Base-by-base conservation (phyloP, 2,888 invertebrate species). In the Dynastes maya region DNA sequence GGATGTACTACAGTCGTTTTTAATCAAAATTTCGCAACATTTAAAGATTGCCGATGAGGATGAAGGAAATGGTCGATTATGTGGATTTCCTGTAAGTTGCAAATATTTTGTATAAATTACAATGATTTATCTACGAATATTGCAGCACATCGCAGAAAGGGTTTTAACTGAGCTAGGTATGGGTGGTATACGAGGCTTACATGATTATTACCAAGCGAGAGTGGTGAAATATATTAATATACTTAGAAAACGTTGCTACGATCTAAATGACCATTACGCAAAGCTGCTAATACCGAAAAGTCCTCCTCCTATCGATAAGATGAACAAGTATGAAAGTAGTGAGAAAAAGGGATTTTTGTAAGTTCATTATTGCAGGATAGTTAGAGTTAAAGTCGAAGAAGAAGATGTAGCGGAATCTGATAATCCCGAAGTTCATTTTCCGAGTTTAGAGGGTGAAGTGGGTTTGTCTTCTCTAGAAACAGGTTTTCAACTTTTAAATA, bases 141-240 rank as follows among this genome's bases (percentile, higher is more conserved):
- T 84, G n/a, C 81, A 93, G 93, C 91, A 92, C 86, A 89, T 90
- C 27, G 86, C 92, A 83, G 92, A 93, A 83, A 89, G 91, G 84
- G 91, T 92, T 22, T 89, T 93, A 64, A 88, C 90, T 68, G 92
- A 93, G 86, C 89, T 91, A 83, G 92, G 92, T 1, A 84, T 93
- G 49, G 93, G 92, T 51, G 92, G 92, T 29, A 88, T 92, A 5
- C 87, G 88, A 65, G 90, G 89, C 2, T 84, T 93, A 22, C 90
- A 92, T 81, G 90, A 91, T 83, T 93, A 91, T 86, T 93, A 93
- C 84, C 91, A 92, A 82, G 83, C 82, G 49, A 82, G 88, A 80
- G 85, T 88, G 2, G 80, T 89, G 22, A 88, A 88, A 72, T 89
- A 89, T 79, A 81, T 86, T 16, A 81, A 80, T 40, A 84, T 86